Base-by-base conservation (phyloP, 2,888 invertebrate species). In the Apocheima hispidaria region DNA sequence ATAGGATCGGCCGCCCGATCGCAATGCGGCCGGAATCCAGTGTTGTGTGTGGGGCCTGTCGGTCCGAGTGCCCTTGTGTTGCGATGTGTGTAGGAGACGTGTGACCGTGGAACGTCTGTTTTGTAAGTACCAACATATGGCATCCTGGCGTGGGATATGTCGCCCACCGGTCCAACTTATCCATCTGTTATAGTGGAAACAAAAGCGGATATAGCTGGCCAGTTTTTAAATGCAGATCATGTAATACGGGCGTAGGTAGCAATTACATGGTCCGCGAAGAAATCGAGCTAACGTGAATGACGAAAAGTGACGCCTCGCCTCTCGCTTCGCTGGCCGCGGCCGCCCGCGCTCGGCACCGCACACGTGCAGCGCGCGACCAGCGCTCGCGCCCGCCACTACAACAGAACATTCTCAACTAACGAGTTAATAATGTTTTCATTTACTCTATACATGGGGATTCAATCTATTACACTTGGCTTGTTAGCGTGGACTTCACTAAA, bases 1-100 rank as follows among this genome's bases (percentile, higher is more conserved):
- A 87, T 77, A 82, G 81, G 70, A 69, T 71, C 76, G 74, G 75
- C 81, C 81, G 79, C 74, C 82, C 74, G 72, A 67, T 69, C 69
- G 75, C 61, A 57, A 53, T 54, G 52, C 66, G 66, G 71, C 73
- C 71, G 69, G 69, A 71, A 71, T 70, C 74, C 66, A 67, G 91
- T 91, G 91, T 81, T 82, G 86, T 90, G 90, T 89, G 87, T 91
- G 87, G 84, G 90, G 87, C 84, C 84, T 59, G 71, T 75, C 70
- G 86, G 88, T 83, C 89, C 83, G 83, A 87, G 92, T 92, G 92
- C 84, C 86, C 87, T 89, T 88, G 89, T 90, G 88, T 81, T 77
- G 78, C 79, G 84, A 84, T 89, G 84, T 89, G 90, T 88, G 84
- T 88, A 87, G 89, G 86, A 88, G 84, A 86, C 79, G 86, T 85